Percentiles rank a stretch among this genome's conserved stretches.
Evolutionary conservation across 1,140 invertebrate species (phyloP).

Genomic region (Listronotus bonariensis): DNA sequence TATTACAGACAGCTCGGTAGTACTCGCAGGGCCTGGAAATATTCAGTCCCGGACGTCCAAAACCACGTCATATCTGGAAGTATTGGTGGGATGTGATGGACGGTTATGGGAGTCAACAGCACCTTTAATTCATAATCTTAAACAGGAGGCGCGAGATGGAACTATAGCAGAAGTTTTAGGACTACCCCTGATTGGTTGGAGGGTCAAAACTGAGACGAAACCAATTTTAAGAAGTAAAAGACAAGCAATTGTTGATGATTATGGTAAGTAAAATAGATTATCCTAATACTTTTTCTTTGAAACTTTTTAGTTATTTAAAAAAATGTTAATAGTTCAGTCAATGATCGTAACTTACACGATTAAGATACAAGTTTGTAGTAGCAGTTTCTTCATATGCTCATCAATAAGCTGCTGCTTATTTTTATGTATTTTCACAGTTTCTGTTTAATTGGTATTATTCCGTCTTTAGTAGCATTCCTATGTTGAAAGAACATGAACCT

Average conservation of each 20-base stretch:
- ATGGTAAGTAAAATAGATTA: slow-evolving; percentile 34
- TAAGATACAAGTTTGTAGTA: too few relatives aligned
- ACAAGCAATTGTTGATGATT: slow-evolving; percentile 39
- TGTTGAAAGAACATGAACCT: too few relatives aligned
- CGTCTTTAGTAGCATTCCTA: too few relatives aligned
- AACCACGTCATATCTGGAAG: slow-evolving; percentile 57
- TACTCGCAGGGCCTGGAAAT: slow-evolving; percentile 66
- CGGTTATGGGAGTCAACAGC: slow-evolving; percentile 60
- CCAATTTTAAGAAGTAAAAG: slow-evolving; percentile 42
- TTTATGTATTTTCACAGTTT: too few relatives aligned
- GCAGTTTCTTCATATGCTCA: too few relatives aligned
- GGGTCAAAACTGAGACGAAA: slow-evolving; percentile 57
- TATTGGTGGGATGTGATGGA: slow-evolving; percentile 67
- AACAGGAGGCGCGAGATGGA: slow-evolving; percentile 64
- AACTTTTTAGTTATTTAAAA: slow-evolving; percentile 1
- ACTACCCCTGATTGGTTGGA: slow-evolving; percentile 66
- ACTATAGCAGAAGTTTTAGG: slow-evolving; percentile 64
- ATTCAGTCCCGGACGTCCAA: slow-evolving; percentile 57
- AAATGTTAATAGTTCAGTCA: neutral
- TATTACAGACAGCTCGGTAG: slow-evolving; percentile 55
- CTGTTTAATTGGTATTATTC: too few relatives aligned
- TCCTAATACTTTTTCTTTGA: neutral
- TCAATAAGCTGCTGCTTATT: too few relatives aligned
- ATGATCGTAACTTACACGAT: too few relatives aligned
- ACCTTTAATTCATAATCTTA: slow-evolving; percentile 61